Conservation (phyloP, 1,140 invertebrate genomes). For the Ceratitis capitata region DNA sequence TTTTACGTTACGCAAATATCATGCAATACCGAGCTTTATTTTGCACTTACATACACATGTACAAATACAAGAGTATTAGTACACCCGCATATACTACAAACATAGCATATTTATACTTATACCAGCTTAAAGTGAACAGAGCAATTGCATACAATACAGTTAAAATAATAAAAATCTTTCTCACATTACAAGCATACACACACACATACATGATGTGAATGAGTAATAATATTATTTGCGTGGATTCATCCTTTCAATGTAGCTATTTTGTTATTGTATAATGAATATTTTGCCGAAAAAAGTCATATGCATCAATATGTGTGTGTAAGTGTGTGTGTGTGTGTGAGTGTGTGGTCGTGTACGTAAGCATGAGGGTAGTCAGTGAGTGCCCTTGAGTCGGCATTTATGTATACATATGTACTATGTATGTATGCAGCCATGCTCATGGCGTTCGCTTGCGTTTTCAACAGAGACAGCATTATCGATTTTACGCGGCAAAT, state of each 20-base stretch:
- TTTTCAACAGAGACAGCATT: background rate
- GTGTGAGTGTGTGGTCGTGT: background rate
- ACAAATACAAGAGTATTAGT: background rate
- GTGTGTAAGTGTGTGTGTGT: background rate
- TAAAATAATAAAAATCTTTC: background rate
- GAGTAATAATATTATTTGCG: slow-evolving; percentile 9
- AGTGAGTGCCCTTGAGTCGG: slow-evolving; percentile 20
- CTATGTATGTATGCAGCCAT: background rate
- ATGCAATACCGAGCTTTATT: background rate
- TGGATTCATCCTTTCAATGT: background rate
- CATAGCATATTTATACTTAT: too few relatives aligned
- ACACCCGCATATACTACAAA: background rate
- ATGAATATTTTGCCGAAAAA: background rate
- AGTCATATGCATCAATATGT: too few relatives aligned
- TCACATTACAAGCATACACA: background rate
- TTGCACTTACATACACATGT: background rate
- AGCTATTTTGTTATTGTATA: slow-evolving; percentile 4
- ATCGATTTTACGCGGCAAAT: slow-evolving; percentile 30
- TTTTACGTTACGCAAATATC: slow-evolving; percentile 38
- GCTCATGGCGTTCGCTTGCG: background rate
- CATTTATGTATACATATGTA: background rate
- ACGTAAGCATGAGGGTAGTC: background rate
- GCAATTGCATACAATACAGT: background rate
- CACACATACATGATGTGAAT: too few relatives aligned
- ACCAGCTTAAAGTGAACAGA: background rate